Evolutionary conservation across 2,888 invertebrate genomes (phyloP).

Genomic region (Drosophila helvetica): DNA sequence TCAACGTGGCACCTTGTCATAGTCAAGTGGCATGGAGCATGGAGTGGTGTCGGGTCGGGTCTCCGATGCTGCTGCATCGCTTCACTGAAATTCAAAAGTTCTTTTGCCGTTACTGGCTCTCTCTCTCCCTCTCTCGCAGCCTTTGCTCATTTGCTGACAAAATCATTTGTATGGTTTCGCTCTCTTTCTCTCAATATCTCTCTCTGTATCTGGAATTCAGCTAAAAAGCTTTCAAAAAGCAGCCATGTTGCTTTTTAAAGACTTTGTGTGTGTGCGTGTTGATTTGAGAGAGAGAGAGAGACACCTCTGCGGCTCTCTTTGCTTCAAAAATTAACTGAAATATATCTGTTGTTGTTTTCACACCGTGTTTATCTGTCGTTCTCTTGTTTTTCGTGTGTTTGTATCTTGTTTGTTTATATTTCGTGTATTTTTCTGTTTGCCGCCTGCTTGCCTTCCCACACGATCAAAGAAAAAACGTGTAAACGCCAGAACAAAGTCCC

Average conservation of each 20-base stretch:
- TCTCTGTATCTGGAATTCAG: constrained; percentile 67
- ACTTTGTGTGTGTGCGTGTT: constrained; percentile 24
- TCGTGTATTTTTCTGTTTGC: constrained; percentile 58
- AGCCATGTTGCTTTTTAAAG: constrained; percentile 78
- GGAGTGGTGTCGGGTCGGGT: neutral
- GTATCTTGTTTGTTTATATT: constrained; percentile 68
- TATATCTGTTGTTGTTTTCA: constrained; percentile 40
- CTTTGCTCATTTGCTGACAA: constrained; percentile 67
- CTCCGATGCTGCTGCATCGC: constrained; percentile 41
- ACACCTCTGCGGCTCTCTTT: constrained; percentile 34
- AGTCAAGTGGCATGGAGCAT: constrained; percentile 47
- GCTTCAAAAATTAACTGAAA: constrained; percentile 57
- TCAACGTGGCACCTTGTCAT: constrained; percentile 70
- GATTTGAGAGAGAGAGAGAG: constrained; percentile 14
- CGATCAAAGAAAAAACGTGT: constrained; percentile 48
- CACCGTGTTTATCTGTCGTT: constrained; percentile 23
- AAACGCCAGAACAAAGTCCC: constrained; percentile 1
- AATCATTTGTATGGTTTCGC: constrained; percentile 48
- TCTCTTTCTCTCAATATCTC: constrained; percentile 28
- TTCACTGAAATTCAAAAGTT: constrained; percentile 73
- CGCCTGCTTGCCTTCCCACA: constrained; percentile 38
- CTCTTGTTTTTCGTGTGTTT: constrained; percentile 30
- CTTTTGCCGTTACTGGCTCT: constrained; percentile 60
- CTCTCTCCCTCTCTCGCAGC: constrained; percentile 5
- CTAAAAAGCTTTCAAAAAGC: constrained; percentile 77